These are phyloP conservation scores for Pitta sordida DNA, from an alignment of 2,113 vertebrate genomes.

Conservation along the genomic window DNA sequence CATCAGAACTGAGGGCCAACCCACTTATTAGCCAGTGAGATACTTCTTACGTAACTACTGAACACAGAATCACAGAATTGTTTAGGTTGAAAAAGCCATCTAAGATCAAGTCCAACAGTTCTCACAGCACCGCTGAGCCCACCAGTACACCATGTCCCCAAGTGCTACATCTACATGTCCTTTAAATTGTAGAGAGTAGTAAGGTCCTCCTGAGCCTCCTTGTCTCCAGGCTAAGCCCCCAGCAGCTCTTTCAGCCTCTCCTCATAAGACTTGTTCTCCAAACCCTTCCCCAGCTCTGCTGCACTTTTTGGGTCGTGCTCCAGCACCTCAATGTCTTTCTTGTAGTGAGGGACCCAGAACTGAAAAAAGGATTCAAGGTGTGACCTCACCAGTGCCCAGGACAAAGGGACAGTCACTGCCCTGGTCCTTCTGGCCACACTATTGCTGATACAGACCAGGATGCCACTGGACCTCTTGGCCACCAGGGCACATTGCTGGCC, in stretches of 20 bases:
- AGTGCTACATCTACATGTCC: too few species aligned
- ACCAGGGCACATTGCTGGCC: not conserved
- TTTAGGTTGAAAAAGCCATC: not conserved
- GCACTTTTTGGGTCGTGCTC: not conserved
- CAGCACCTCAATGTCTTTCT: not conserved
- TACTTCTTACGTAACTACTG: not conserved
- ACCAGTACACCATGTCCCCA: not conserved
- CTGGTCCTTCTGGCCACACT: not conserved
- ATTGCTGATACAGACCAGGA: not conserved
- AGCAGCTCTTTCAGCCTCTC: not conserved
- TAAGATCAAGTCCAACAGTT: not conserved
- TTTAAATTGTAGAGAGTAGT: not conserved
- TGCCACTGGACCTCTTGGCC: not conserved
- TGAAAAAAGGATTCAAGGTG: not conserved
- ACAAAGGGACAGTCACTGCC: accelerated
- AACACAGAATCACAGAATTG: not conserved
- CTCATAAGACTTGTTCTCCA: not conserved
- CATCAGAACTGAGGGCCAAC: not conserved
- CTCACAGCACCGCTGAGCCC: not conserved
- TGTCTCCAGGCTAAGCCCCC: not conserved
- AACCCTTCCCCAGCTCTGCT: too few species aligned
- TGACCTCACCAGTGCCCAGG: not conserved
- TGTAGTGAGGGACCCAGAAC: not conserved
- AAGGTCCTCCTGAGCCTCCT: not conserved
- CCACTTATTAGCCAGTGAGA: not conserved